Percentiles rank a stretch among this genome's conserved stretches.
phyloP scores from a whole-genome alignment of 23 tunicate genomes.

The Halocynthia roretzi region DNA sequence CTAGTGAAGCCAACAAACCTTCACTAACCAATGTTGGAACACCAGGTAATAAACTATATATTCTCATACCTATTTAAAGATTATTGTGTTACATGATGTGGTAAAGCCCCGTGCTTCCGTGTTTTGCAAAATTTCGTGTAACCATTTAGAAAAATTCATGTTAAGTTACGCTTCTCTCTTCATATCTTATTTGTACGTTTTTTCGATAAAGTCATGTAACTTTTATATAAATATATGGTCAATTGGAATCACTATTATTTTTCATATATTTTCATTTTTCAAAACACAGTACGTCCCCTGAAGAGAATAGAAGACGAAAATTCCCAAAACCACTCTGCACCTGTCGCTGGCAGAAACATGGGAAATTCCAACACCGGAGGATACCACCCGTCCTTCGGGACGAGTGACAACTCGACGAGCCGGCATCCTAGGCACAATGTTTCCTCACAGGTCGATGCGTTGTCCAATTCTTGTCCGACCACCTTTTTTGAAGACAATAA shows the following conservation, averaged over 20 bases:
- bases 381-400: constrained; percentile 21
- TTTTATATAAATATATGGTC: not conserved
- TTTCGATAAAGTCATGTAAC: not conserved
- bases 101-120: too few species aligned
- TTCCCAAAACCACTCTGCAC: constrained; percentile 11
- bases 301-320: constrained; percentile 19
- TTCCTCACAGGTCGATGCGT: constrained; percentile 2
- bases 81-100: too few species aligned
- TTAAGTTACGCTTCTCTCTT: not conserved
- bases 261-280: not conserved
- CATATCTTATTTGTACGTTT: not conserved
- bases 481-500: constrained; percentile 58
- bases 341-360: constrained; percentile 11
- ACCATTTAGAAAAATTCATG: too few species aligned
- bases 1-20: constrained; percentile 15
- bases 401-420: constrained; percentile 11
- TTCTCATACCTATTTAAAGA: too few species aligned
- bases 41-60: not conserved
- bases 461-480: constrained; percentile 77
- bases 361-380: constrained; percentile 3
- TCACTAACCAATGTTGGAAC: constrained; percentile 10
- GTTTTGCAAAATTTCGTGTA: too few species aligned
- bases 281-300: constrained; percentile 20
- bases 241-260: not conserved
- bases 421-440: not conserved